Conservation (phyloP, 1,140 invertebrate genomes). For the Euglossa dilemma region DNA sequence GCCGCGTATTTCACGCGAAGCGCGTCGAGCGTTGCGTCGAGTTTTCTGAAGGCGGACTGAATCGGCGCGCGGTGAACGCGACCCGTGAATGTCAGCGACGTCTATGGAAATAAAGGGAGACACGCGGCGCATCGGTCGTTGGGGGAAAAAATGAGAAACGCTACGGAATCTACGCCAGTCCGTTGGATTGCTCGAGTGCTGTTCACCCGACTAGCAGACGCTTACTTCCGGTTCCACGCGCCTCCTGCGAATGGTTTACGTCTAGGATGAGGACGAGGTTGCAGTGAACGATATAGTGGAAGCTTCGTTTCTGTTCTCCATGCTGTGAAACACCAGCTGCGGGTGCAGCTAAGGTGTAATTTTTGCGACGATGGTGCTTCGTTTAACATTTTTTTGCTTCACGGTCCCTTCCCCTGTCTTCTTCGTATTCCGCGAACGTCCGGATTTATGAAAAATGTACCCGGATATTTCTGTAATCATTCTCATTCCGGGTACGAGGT, state of each 20-base stretch:
- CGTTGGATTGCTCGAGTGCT: conserved; percentile 22
- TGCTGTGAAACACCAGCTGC: too few relatives aligned
- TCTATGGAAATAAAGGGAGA: conserved; percentile 27
- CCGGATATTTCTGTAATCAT: too few relatives aligned
- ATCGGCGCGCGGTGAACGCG: not conserved
- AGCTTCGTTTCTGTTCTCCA: too few relatives aligned
- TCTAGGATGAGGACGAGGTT: not conserved
- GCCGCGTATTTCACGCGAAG: not conserved
- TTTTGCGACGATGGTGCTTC: too few relatives aligned
- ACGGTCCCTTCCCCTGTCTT: too few relatives aligned
- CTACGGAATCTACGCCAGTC: not conserved
- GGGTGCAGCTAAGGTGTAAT: too few relatives aligned
- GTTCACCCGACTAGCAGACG: conserved; percentile 8
- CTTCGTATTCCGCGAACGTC: too few relatives aligned
- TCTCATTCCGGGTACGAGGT: too few relatives aligned
- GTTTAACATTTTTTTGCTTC: too few relatives aligned
- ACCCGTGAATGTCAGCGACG: conserved; percentile 4
- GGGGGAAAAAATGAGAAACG: not conserved
- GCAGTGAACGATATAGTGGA: not conserved
- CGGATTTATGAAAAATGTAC: too few relatives aligned
- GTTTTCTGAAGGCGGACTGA: conserved; percentile 20
- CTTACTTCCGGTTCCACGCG: not conserved
- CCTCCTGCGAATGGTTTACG: not conserved
- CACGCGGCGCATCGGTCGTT: not conserved
- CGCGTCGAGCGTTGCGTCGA: not conserved